These are phyloP conservation scores for Oegoconia quadripuncta DNA, from an alignment of 2,888 invertebrate species.

Conservation along the genomic window DNA sequence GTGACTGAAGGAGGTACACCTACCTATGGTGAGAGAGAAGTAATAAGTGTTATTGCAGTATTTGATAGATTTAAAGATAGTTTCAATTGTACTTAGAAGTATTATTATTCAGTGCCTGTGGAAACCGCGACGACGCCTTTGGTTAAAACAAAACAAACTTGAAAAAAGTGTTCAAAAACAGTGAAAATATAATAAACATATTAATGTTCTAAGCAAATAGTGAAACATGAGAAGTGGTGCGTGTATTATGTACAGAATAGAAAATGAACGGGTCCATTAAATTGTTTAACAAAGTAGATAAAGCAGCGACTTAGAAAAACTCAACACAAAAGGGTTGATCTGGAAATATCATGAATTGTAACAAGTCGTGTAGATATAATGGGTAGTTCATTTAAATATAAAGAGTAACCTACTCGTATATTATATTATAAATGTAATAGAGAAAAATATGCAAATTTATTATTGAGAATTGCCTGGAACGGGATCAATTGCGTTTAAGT, in stretches of 20 bases:
- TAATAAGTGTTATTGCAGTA: too few species aligned
- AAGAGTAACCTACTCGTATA: constrained; percentile 5
- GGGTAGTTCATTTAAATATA: constrained; percentile 14
- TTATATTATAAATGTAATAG: too few species aligned
- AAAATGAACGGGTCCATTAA: constrained; percentile 71
- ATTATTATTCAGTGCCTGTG: too few species aligned
- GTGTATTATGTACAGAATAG: constrained; percentile 43
- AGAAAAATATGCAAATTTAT: constrained; percentile 11
- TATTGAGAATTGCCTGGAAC: constrained; percentile 68
- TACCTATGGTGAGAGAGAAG: too few species aligned
- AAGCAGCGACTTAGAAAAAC: constrained; percentile 25
- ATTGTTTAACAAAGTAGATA: constrained; percentile 48
- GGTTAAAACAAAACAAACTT: too few species aligned
- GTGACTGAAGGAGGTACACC: too few species aligned
- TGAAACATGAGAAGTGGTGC: constrained; percentile 28
- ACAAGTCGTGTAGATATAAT: neutral
- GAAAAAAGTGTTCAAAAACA: constrained; percentile 12
- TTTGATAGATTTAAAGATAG: too few species aligned
- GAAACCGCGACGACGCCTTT: too few species aligned
- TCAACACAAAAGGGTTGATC: constrained; percentile 21
- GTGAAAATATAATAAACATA: neutral
- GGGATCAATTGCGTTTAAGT: constrained; percentile 77
- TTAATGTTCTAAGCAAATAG: constrained; percentile 12
- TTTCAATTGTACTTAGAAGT: too few species aligned
- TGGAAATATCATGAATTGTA: constrained; percentile 5